phyloP scores from a whole-genome alignment of 2,888 invertebrate species.

The Drosophila emarginata region DNA sequence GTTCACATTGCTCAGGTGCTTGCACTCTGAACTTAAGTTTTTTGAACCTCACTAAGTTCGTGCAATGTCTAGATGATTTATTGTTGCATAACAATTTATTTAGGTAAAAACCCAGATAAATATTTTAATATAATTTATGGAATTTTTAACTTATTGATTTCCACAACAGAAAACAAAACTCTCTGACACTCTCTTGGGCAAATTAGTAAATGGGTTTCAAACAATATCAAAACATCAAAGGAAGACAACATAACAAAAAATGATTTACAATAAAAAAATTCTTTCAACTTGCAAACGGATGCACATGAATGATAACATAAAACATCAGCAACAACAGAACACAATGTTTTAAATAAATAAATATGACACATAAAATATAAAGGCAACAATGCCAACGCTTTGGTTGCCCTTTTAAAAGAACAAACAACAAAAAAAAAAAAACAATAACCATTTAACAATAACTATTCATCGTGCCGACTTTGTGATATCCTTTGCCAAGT shows the following conservation, averaged over 20 bases:
- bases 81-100: neutral
- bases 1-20: neutral
- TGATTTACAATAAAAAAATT: constrained; percentile 7
- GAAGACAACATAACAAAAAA: constrained; percentile 19
- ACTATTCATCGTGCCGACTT: neutral
- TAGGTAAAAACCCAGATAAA: neutral
- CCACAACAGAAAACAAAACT: constrained; percentile 4
- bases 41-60: neutral
- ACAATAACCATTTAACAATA: constrained; percentile 1
- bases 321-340: constrained; percentile 24
- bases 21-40: constrained; percentile 8
- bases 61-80: constrained; percentile 1
- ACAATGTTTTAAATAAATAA: constrained; percentile 70
- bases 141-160: constrained; percentile 15
- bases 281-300: constrained; percentile 18
- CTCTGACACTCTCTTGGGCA: neutral
- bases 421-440: constrained; percentile 2
- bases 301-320: constrained; percentile 22
- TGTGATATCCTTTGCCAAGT: neutral
- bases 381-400: constrained; percentile 58
- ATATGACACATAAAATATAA: constrained; percentile 68
- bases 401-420: constrained; percentile 22
- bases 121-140: neutral
- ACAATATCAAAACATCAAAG: constrained; percentile 19
- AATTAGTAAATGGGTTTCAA: constrained; percentile 18